Evolutionary conservation across 1,140 invertebrate genomes (phyloP).

Genomic region (Dendrolimus punctatus): DNA sequence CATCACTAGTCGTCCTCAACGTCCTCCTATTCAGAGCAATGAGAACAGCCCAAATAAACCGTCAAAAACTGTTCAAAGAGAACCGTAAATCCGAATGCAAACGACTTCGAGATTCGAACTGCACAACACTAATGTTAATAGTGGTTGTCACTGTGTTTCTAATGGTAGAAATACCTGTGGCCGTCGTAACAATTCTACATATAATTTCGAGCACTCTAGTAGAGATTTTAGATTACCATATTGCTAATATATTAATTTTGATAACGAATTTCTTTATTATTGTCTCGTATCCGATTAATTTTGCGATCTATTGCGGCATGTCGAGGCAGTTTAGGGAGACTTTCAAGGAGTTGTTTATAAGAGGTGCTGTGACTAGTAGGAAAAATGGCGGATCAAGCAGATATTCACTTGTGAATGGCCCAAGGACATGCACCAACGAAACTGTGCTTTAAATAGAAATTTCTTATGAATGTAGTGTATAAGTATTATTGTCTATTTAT

Average conservation of each 20-base stretch:
- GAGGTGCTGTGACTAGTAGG: slow-evolving; percentile 72
- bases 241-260: slow-evolving; percentile 88
- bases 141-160: slow-evolving; percentile 94
- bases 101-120: slow-evolving; percentile 89
- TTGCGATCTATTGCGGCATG: slow-evolving; percentile 97
- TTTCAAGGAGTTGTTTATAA: slow-evolving; percentile 90
- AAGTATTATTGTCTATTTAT: slow-evolving; percentile 5
- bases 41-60: slow-evolving; percentile 83
- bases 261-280: slow-evolving; percentile 94
- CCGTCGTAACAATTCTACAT: slow-evolving; percentile 88
- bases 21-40: slow-evolving; percentile 89
- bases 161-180: slow-evolving; percentile 91
- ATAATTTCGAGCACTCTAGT: slow-evolving; percentile 83
- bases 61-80: slow-evolving; percentile 87
- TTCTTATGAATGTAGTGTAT: slow-evolving; percentile 9
- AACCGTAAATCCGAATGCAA: slow-evolving; percentile 89
- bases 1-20: slow-evolving; percentile 91
- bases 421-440: slow-evolving; percentile 86
- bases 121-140: slow-evolving; percentile 96
- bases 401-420: slow-evolving; percentile 85
- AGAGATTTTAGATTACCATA: slow-evolving; percentile 83
- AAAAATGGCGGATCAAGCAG: slow-evolving; percentile 80
- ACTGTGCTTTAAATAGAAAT: slow-evolving; percentile 78
- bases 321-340: slow-evolving; percentile 94
- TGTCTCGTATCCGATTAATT: slow-evolving; percentile 93